These are phyloP conservation scores for Kryptolebias ocellatus DNA, from an alignment of 2,797 vertebrate species.

Conservation along the genomic window DNA sequence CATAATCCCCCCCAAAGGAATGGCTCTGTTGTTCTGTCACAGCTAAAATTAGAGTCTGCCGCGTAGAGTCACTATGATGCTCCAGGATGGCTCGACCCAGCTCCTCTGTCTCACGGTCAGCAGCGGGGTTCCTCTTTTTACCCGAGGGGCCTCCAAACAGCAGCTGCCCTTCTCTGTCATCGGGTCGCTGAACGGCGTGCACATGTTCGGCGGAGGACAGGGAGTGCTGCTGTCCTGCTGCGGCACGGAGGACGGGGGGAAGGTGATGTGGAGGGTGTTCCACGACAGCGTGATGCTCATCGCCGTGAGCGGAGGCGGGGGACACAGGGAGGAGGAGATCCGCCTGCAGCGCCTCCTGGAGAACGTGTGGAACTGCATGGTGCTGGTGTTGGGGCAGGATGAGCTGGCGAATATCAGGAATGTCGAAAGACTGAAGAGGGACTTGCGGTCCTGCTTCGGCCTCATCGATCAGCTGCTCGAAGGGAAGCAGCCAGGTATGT, in stretches of 20 bases:
- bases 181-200: constrained; percentile 91
- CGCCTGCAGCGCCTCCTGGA: constrained; percentile 86
- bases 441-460: constrained; percentile 87
- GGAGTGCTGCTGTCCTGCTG: constrained; percentile 82
- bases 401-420: constrained; percentile 87
- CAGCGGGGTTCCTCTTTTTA: constrained; percentile 91
- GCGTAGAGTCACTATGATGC: constrained; percentile 59
- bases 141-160: constrained; percentile 81
- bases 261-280: constrained; percentile 89
- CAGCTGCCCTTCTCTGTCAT: constrained; percentile 92
- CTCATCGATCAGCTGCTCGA: constrained; percentile 89
- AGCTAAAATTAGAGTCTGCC: constrained; percentile 5
- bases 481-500: constrained; percentile 77
- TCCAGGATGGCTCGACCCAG: constrained; percentile 81
- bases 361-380: constrained; percentile 91
- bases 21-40: not conserved
- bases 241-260: constrained; percentile 83
- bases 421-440: constrained; percentile 90
- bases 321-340: constrained; percentile 75
- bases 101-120: constrained; percentile 89
- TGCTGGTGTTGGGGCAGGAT: constrained; percentile 89
- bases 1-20: not conserved
- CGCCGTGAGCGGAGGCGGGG: constrained; percentile 79
- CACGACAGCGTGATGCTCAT: constrained; percentile 91
- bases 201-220: constrained; percentile 93